Conservation (phyloP, 2,797 vertebrate species). For the Bovichtus diacanthus region DNA sequence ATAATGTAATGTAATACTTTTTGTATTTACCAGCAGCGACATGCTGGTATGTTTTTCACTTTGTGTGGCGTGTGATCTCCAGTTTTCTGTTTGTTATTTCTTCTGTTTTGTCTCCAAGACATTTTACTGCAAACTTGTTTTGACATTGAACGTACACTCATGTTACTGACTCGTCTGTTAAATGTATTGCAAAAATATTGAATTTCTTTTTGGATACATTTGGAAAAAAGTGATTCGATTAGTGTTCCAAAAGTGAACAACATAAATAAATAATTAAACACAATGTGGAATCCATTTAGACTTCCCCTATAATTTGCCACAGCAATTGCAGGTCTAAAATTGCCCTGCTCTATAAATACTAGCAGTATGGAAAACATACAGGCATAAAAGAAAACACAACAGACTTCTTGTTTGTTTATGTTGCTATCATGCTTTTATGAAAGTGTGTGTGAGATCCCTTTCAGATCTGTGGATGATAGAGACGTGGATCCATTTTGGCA, state of each 20-base stretch:
- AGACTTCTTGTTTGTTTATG: neutral
- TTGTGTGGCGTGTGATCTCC: too few relatives aligned
- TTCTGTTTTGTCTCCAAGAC: neutral
- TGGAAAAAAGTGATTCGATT: too few relatives aligned
- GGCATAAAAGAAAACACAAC: neutral
- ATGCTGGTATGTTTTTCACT: too few relatives aligned
- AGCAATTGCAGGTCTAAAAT: constrained; percentile 20
- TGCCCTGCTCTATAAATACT: neutral
- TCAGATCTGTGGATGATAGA: constrained; percentile 25
- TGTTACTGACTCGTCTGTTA: neutral
- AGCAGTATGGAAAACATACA: neutral
- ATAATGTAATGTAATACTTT: neutral
- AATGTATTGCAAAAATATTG: neutral
- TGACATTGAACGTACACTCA: neutral
- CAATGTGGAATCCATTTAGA: constrained; percentile 10
- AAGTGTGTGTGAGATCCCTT: constrained; percentile 16
- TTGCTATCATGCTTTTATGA: neutral
- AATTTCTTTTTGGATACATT: too few relatives aligned
- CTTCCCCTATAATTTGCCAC: constrained; percentile 34
- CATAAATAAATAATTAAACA: neutral
- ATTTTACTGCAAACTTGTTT: neutral
- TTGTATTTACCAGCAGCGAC: too few relatives aligned
- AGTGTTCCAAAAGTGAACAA: neutral
- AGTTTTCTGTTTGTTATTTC: too few relatives aligned
- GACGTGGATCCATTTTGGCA: constrained; percentile 36